These are phyloP conservation scores for Caenorhabditis zanzibari DNA, from an alignment of 2,888 invertebrate species.

Conservation along the genomic window DNA sequence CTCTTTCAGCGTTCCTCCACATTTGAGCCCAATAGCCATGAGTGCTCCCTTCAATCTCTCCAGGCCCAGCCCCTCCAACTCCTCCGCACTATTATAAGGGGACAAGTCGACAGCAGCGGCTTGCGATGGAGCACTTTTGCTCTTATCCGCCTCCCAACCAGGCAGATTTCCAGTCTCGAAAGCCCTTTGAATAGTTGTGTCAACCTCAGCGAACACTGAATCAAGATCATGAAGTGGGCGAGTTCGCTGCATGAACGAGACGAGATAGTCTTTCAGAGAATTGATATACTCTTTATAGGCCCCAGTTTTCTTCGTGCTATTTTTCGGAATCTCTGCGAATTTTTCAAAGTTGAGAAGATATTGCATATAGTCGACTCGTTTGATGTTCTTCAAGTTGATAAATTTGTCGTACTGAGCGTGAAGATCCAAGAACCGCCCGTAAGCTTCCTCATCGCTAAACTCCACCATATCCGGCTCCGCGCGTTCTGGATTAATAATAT, in stretches of 20 bases:
- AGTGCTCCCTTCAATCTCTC: slow-evolving; percentile 98
- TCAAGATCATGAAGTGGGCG: slow-evolving; percentile 79
- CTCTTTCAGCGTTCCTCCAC: slow-evolving; percentile 98
- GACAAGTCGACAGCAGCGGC: slow-evolving; percentile 96
- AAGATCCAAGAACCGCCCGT: slow-evolving; percentile 92
- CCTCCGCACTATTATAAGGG: slow-evolving; percentile 97
- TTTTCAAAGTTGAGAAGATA: slow-evolving; percentile 96
- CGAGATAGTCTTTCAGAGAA: slow-evolving; percentile 85
- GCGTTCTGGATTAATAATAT: slow-evolving; percentile 80
- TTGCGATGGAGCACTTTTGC: slow-evolving; percentile 72
- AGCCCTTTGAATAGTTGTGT: slow-evolving; percentile 88
- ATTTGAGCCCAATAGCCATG: slow-evolving; percentile 96
- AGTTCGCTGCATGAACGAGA: slow-evolving; percentile 78
- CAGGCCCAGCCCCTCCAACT: slow-evolving; percentile 95
- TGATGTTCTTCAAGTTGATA: slow-evolving; percentile 96
- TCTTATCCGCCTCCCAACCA: slow-evolving; percentile 89
- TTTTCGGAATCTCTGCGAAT: slow-evolving; percentile 94
- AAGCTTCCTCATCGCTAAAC: slow-evolving; percentile 99
- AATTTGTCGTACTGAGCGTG: slow-evolving; percentile 97
- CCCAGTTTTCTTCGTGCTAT: slow-evolving; percentile 85
- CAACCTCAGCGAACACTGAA: slow-evolving; percentile 66
- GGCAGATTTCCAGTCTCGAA: slow-evolving; percentile 94
- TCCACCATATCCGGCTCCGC: slow-evolving; percentile 87
- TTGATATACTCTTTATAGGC: slow-evolving; percentile 88
- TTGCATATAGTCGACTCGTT: slow-evolving; percentile 93